Evolutionary conservation across 2,797 vertebrate species (phyloP).

Genomic region (Ctenopoma kingsleyae): DNA sequence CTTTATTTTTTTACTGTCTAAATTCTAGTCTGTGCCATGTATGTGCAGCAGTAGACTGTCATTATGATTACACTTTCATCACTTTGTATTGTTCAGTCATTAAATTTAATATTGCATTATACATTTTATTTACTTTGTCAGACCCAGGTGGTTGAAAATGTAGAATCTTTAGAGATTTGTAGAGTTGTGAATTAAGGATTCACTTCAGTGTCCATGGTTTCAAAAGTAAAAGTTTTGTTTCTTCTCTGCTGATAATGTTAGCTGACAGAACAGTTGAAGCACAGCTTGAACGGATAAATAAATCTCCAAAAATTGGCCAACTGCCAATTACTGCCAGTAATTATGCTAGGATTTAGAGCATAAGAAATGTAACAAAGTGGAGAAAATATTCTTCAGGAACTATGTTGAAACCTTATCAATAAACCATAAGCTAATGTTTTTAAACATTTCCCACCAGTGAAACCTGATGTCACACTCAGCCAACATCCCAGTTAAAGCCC

Average conservation of each 20-base stretch:
- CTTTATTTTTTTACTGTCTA: slow-evolving; percentile 13
- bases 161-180: neutral
- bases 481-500: too few relatives aligned
- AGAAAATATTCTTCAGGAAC: neutral
- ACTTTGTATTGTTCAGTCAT: slow-evolving; percentile 2
- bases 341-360: too few relatives aligned
- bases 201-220: neutral
- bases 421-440: too few relatives aligned
- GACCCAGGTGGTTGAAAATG: neutral
- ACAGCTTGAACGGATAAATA: neutral
- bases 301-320: neutral
- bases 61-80: slow-evolving; percentile 11
- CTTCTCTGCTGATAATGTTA: neutral
- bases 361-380: too few relatives aligned
- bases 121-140: neutral
- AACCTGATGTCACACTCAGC: too few relatives aligned
- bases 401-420: neutral
- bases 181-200: neutral
- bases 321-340: too few relatives aligned
- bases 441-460: too few relatives aligned
- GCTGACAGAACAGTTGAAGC: neutral
- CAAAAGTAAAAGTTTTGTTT: neutral
- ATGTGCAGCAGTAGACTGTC: slow-evolving; percentile 15
- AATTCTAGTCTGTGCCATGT: slow-evolving; percentile 10
- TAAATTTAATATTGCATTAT: slow-evolving; percentile 19